Base-by-base conservation (phyloP, 2,797 vertebrate genomes). In the Gadopsis bispinosus region DNA sequence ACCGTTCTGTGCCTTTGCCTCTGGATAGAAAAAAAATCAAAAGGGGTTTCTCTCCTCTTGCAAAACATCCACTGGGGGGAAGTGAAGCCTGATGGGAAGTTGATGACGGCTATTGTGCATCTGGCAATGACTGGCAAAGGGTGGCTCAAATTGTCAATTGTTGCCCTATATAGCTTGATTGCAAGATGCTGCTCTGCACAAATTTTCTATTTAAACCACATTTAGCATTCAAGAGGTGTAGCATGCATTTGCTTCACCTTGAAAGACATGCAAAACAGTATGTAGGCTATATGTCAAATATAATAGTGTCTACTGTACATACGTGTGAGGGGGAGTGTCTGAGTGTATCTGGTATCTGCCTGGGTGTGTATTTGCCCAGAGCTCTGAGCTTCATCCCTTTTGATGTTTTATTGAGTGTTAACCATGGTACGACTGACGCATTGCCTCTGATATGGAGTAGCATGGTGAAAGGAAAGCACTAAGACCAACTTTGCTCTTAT, bases 351-450 rank as follows among this genome's bases (percentile, higher is more conserved):
- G 76, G 68, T 80, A 60, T 83, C 77, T 89, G 84, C 17, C 89
- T 92, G 88, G 85, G 89, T 90, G 89, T 90, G 84, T 88, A 74
- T 88, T 86, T 88, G 86, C 93, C 89, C 88, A 88, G 89, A 84
- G 92, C 87, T 86, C 82, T 79, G 83, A 89, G 88, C 87, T 90
- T 88, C 84, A 87, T 87, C 84, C 85, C 87, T 87, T 95, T 94
- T 95, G 93, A 95, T 95, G 95, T 94, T 95, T 95, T 94, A 95
- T 95, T 94, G 88, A 95, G 86, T 77, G 89, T 92, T 93, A 92
- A 92, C 90, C 85, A 89, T 87, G 88, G 88, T 83, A 80, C 81
- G 69, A 79, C 89, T 87, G 90, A 92, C 78, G 84, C 89, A 89
- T 77, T 79, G 84, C 83, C 88, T 91, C 87, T 92, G 85, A 88